Evolutionary conservation across 2,888 invertebrate species (phyloP).

Genomic region (Phyllotreta cruciferae): DNA sequence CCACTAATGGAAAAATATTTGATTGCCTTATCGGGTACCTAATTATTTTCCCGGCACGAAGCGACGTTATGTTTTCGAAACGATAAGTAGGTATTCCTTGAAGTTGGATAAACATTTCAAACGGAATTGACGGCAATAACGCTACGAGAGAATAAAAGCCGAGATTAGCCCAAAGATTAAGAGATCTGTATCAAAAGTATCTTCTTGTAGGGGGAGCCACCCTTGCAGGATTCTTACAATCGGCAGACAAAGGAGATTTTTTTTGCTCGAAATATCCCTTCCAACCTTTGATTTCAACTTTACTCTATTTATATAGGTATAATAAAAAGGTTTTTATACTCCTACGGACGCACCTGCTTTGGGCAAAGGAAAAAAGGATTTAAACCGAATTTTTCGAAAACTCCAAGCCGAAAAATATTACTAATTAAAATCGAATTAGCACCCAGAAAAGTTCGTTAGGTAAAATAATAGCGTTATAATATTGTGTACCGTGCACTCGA

Average conservation of each 20-base stretch:
- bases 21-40: not conserved
- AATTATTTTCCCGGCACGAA: not conserved
- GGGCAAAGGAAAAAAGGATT: too few species aligned
- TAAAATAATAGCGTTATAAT: too few species aligned
- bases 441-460: too few species aligned
- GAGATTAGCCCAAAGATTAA: conserved; percentile 5
- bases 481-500: too few species aligned
- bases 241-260: conserved; percentile 1
- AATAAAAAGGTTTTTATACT: too few species aligned
- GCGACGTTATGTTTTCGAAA: not conserved
- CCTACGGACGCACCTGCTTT: too few species aligned
- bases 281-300: not conserved
- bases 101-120: not conserved
- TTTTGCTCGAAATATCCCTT: too few species aligned
- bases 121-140: conserved; percentile 4
- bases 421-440: too few species aligned
- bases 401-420: too few species aligned
- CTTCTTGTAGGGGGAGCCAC: conserved; percentile 2
- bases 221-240: not conserved
- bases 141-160: not conserved
- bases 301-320: not conserved
- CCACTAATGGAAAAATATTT: conserved; percentile 2
- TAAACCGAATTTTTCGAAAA: too few species aligned
- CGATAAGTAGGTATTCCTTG: not conserved
- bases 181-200: conserved; percentile 9